Conservation (phyloP, 2,113 vertebrate genomes). For the Ovibos moschatus region DNA sequence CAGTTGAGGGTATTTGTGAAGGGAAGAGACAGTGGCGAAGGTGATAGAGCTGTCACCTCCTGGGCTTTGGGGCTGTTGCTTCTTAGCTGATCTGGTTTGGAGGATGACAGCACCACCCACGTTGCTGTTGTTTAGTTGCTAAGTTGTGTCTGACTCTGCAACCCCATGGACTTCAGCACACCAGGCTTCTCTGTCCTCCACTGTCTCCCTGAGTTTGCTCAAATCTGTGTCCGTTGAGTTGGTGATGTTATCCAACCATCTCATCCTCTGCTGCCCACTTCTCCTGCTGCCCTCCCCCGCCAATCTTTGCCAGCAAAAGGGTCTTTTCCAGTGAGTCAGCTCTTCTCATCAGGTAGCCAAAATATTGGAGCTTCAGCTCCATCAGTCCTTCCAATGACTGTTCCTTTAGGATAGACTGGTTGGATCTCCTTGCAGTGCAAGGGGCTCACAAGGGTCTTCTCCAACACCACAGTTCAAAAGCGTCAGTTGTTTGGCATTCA, state of each 20-base stretch:
- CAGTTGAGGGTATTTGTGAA: background rate
- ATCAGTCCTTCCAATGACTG: background rate
- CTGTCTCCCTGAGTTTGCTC: background rate
- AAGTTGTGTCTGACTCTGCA: background rate
- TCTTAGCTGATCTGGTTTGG: background rate
- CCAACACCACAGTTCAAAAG: background rate
- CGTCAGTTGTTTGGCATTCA: background rate
- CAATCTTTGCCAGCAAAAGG: background rate
- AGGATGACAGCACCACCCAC: background rate
- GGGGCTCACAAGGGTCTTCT: background rate
- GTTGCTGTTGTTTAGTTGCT: background rate
- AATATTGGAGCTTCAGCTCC: background rate
- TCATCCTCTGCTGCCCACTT: background rate
- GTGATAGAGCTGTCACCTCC: background rate
- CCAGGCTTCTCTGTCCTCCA: background rate
- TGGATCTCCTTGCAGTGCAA: background rate
- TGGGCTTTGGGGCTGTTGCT: background rate
- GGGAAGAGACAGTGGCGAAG: background rate
- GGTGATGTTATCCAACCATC: background rate
- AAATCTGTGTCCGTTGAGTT: background rate
- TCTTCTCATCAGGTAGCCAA: background rate
- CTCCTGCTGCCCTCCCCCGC: accelerated
- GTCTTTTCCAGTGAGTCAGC: background rate
- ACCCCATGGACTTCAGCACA: background rate
- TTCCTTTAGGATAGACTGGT: background rate